Percentiles rank a stretch among this genome's conserved stretches.
Evolutionary conservation across 2,113 vertebrate species (phyloP).

Genomic region (Antennarius striatus): DNA sequence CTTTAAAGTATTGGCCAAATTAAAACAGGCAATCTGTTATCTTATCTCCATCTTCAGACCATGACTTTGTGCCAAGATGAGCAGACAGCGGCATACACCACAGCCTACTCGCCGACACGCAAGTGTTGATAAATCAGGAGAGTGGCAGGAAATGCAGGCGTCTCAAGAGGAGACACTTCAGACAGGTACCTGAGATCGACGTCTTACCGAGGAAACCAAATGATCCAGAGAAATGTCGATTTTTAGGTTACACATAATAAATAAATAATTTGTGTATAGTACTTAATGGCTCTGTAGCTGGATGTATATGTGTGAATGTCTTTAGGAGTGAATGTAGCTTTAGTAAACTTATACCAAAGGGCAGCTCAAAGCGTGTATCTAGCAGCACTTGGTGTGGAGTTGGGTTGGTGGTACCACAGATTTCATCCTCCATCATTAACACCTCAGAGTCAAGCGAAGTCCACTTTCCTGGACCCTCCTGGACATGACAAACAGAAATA

Average conservation of each 20-base stretch:
- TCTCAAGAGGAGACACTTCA: neutral
- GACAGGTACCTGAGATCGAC: slow-evolving; percentile 4
- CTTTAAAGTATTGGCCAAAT: slow-evolving; percentile 3
- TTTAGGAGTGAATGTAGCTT: neutral
- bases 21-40: neutral
- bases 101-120: neutral
- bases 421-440: slow-evolving; percentile 92
- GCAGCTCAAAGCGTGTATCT: slow-evolving; percentile 93
- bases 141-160: neutral
- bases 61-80: neutral
- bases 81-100: neutral
- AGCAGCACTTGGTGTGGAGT: slow-evolving; percentile 93
- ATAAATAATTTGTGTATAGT: neutral
- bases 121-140: slow-evolving; percentile 1
- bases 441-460: slow-evolving; percentile 89
- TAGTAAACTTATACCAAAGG: slow-evolving; percentile 83
- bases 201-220: neutral
- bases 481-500: neutral
- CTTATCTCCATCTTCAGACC: slow-evolving; percentile 53
- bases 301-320: neutral
- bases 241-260: neutral
- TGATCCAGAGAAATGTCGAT: neutral
- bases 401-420: slow-evolving; percentile 93
- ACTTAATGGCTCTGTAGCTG: neutral
- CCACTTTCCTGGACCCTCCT: slow-evolving; percentile 97